These are phyloP conservation scores for Cheumatopsyche charites DNA, from an alignment of 1,140 invertebrate species.

Conservation along the genomic window DNA sequence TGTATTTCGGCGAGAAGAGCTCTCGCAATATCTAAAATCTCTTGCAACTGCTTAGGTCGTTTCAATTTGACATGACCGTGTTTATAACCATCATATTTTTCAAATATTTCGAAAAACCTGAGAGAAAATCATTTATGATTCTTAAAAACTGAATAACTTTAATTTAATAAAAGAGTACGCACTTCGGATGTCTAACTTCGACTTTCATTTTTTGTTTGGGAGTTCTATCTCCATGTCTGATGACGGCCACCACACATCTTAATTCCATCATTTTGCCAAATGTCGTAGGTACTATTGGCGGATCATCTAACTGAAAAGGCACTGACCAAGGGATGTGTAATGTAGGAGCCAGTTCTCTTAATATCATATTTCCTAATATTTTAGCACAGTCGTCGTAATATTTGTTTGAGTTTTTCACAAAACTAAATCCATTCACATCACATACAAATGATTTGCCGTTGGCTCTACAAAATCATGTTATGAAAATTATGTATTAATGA, in stretches of 20 bases:
- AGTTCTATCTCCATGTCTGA: slow-evolving; percentile 97
- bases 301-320: slow-evolving; percentile 96
- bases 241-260: slow-evolving; percentile 96
- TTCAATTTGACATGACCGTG: slow-evolving; percentile 97
- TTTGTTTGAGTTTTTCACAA: slow-evolving; percentile 99
- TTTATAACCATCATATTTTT: slow-evolving; percentile 96
- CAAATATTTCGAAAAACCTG: slow-evolving; percentile 98
- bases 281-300: slow-evolving; percentile 98
- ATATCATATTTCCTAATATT: slow-evolving; percentile 92
- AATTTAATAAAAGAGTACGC: slow-evolving; percentile 52
- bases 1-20: slow-evolving; percentile 88
- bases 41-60: slow-evolving; percentile 95
- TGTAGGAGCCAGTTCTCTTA: slow-evolving; percentile 91
- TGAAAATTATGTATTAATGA: neutral
- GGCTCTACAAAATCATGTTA: slow-evolving; percentile 75
- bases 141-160: neutral
- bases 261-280: slow-evolving; percentile 99
- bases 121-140: slow-evolving; percentile 42
- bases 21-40: slow-evolving; percentile 94
- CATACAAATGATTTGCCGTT: slow-evolving; percentile 99
- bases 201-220: slow-evolving; percentile 99
- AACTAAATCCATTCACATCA: slow-evolving; percentile 99
- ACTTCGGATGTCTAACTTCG: slow-evolving; percentile 98
- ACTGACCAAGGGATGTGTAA: slow-evolving; percentile 96
- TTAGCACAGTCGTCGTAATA: slow-evolving; percentile 99